Conservation (phyloP, 2,888 invertebrate genomes). For the Trileptium ribeirensis region DNA sequence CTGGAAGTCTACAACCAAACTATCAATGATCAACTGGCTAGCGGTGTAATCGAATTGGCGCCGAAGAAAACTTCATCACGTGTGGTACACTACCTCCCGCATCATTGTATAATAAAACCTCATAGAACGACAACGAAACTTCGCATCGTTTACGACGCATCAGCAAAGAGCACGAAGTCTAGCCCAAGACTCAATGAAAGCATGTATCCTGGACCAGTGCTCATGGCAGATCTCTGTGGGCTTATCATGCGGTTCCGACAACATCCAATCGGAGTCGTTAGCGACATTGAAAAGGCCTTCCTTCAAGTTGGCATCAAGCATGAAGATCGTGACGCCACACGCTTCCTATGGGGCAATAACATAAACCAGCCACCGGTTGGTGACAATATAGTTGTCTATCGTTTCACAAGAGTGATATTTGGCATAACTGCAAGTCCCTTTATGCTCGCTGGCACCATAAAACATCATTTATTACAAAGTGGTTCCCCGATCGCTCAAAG, state of each 20-base stretch:
- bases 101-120: constrained; percentile 28
- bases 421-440: constrained; percentile 23
- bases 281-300: no score
- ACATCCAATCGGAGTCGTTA: no score
- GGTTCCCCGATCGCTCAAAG: neutral
- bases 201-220: constrained; percentile 29
- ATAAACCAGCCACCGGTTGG: neutral
- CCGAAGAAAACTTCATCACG: neutral
- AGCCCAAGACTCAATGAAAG: constrained; percentile 31
- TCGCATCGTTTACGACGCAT: constrained; percentile 39
- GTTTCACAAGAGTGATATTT: neutral
- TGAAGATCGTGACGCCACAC: constrained; percentile 27
- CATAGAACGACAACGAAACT: constrained; percentile 35
- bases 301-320: constrained; percentile 27
- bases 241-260: no score
- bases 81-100: constrained; percentile 30
- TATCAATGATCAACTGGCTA: constrained; percentile 18
- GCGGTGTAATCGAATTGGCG: constrained; percentile 23
- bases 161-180: constrained; percentile 16
- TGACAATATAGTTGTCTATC: neutral
- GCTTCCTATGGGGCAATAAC: constrained; percentile 31
- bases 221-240: constrained; percentile 26
- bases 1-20: constrained; percentile 21
- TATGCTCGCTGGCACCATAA: constrained; percentile 8
- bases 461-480: neutral